Conservation (phyloP, 2,888 invertebrate species). For the Morinoia aosen region DNA sequence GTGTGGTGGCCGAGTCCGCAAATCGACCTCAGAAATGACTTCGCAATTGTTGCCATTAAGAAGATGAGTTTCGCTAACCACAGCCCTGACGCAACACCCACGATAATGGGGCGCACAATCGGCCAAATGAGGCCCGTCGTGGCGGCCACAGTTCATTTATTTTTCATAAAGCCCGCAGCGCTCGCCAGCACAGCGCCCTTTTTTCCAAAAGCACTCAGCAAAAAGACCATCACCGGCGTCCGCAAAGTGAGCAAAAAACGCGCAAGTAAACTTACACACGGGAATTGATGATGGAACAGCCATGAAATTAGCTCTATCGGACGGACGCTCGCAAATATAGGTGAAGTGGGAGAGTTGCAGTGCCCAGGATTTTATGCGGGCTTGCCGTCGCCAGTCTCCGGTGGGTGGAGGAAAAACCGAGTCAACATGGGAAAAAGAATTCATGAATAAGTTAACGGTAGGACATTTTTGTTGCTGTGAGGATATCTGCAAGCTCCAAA, state of each 20-base stretch:
- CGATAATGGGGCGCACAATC: conserved; percentile 34
- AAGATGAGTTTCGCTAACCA: conserved; percentile 37
- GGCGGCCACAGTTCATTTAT: conserved; percentile 21
- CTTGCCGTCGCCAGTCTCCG: not conserved
- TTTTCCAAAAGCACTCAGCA: not conserved
- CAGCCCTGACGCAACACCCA: not conserved
- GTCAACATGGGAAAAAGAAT: not conserved
- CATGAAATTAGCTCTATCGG: not conserved
- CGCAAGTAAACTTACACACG: not conserved
- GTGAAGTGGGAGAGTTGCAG: not conserved
- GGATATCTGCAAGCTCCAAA: no score
- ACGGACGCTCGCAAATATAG: not conserved
- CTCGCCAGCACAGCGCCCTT: not conserved
- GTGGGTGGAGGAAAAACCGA: not conserved
- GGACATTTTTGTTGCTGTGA: no score
- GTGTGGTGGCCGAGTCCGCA: not conserved
- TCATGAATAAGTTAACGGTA: not conserved
- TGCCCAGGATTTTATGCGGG: not conserved
- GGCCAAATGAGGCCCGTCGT: not conserved
- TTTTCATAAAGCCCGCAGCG: conserved; percentile 38
- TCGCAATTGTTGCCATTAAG: conserved; percentile 24
- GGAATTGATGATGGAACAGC: not conserved
- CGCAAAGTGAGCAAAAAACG: not conserved
- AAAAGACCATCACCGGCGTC: not conserved
- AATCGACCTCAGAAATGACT: conserved; percentile 44